Evolutionary conservation across 2,888 invertebrate genomes (phyloP).

Genomic region (Lithophane semibrunnea): DNA sequence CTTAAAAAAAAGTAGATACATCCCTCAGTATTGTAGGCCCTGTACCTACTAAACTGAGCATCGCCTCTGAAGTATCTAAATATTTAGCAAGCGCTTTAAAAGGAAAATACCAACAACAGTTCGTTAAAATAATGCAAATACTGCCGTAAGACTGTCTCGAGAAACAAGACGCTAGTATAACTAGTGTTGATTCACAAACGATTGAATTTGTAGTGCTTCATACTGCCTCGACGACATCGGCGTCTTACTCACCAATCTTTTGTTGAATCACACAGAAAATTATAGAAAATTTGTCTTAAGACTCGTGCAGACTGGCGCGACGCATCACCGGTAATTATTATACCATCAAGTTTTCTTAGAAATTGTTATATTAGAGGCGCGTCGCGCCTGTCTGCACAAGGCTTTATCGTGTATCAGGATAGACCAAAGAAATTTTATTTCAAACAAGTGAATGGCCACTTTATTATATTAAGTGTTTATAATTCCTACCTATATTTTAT

Average conservation of each 20-base stretch:
- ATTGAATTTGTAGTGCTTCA: slow-evolving; percentile 58
- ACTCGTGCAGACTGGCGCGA: too few relatives aligned
- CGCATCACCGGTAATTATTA: too few relatives aligned
- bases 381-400: too few relatives aligned
- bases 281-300: slow-evolving; percentile 8
- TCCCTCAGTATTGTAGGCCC: slow-evolving; percentile 3
- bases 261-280: slow-evolving; percentile 46
- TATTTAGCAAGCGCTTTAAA: slow-evolving; percentile 70
- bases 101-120: slow-evolving; percentile 69
- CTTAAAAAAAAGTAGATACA: not conserved
- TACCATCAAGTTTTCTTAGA: too few relatives aligned
- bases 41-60: slow-evolving; percentile 45
- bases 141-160: slow-evolving; percentile 62
- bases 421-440: slow-evolving; percentile 11
- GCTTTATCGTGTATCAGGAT: not conserved
- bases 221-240: slow-evolving; percentile 24
- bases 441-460: slow-evolving; percentile 6
- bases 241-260: slow-evolving; percentile 47
- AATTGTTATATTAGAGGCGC: too few relatives aligned
- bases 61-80: slow-evolving; percentile 62
- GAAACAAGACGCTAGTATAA: slow-evolving; percentile 63
- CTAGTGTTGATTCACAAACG: slow-evolving; percentile 67
- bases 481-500: slow-evolving; percentile 15
- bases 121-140: slow-evolving; percentile 74
- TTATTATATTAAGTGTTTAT: slow-evolving; percentile 4